Evolutionary conservation across 2,888 invertebrate species (phyloP).

Genomic region (Diloba caeruleocephala): DNA sequence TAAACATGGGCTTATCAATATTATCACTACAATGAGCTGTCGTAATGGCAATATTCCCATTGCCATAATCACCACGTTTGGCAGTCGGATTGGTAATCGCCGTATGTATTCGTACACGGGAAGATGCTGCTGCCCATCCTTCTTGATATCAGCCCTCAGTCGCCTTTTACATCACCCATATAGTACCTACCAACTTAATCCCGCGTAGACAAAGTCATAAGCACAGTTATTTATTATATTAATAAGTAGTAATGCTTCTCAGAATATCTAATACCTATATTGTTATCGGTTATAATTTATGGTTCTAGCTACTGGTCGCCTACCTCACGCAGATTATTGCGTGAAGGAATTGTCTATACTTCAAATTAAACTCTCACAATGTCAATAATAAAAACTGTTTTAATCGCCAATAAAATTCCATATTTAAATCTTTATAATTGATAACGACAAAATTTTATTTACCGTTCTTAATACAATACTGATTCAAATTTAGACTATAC

Average conservation of each 20-base stretch:
- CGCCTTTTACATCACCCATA: no score
- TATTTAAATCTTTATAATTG: constrained; percentile 55
- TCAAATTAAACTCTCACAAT: constrained; percentile 50
- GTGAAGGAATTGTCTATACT: constrained; percentile 51
- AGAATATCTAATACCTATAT: background rate
- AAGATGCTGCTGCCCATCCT: no score
- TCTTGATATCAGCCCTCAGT: no score
- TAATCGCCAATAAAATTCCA: constrained; percentile 62
- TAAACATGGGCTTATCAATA: no score
- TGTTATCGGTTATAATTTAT: constrained; percentile 10
- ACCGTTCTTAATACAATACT: constrained; percentile 3
- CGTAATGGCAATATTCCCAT: no score
- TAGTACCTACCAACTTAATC: no score
- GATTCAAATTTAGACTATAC: constrained; percentile 39
- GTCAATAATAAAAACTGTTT: constrained; percentile 56
- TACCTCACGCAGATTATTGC: constrained; percentile 49
- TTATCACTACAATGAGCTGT: no score
- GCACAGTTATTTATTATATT: no score
- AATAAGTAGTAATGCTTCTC: background rate
- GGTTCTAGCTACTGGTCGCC: constrained; percentile 47
- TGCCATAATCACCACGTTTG: no score
- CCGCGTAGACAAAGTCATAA: no score
- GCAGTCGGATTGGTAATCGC: no score
- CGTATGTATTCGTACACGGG: no score
- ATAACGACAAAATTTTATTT: constrained; percentile 26